Percentiles rank a stretch among this genome's conserved stretches.
Evolutionary conservation across 2,113 vertebrate genomes (phyloP).

Genomic region (Hemiscyllium ocellatum): DNA sequence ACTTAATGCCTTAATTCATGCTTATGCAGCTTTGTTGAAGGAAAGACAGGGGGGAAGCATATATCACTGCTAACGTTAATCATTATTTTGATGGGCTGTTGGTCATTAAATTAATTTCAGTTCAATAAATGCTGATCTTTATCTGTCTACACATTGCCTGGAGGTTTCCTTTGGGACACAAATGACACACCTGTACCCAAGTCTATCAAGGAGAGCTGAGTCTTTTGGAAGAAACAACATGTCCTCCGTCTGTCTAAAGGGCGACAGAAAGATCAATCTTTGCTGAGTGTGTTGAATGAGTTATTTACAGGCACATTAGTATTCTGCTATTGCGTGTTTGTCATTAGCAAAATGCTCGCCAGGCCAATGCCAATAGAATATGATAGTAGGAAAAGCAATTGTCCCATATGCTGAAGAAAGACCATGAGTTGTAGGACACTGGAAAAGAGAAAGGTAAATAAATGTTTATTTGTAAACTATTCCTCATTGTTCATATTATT

Average conservation of each 20-base stretch:
- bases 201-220: constrained; percentile 65
- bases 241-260: constrained; percentile 51
- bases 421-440: constrained; percentile 45
- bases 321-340: constrained; percentile 49
- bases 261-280: constrained; percentile 72
- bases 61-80: constrained; percentile 44
- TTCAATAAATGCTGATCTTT: constrained; percentile 70
- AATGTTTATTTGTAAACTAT: constrained; percentile 48
- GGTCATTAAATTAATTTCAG: constrained; percentile 79
- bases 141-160: constrained; percentile 53
- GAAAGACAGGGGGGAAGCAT: constrained; percentile 4
- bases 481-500: constrained; percentile 27
- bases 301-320: constrained; percentile 49
- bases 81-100: constrained; percentile 61
- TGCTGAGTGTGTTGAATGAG: constrained; percentile 57
- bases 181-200: constrained; percentile 63
- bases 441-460: constrained; percentile 41
- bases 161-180: constrained; percentile 51
- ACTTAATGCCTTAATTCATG: constrained; percentile 14
- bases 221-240: constrained; percentile 56
- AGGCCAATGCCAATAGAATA: constrained; percentile 41
- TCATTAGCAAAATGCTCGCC: constrained; percentile 47
- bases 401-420: constrained; percentile 43
- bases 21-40: background rate
- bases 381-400: constrained; percentile 45